These are phyloP conservation scores for Hylia prasina DNA, from an alignment of 2,113 vertebrate genomes.

Conservation along the genomic window DNA sequence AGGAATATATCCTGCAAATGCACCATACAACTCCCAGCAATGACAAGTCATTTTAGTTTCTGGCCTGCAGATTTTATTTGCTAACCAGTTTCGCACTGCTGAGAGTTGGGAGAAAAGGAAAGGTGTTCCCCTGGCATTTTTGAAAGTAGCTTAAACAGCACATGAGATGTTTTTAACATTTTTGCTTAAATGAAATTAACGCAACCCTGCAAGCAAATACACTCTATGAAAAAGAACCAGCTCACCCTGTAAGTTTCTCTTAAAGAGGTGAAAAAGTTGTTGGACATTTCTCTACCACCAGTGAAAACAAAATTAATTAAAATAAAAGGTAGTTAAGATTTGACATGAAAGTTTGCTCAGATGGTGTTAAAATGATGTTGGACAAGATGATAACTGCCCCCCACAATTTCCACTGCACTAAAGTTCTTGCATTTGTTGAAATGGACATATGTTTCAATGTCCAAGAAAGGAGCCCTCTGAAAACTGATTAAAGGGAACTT, in stretches of 20 bases:
- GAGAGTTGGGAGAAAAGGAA: background rate
- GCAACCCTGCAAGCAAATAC: background rate
- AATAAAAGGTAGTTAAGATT: background rate
- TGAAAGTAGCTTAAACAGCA: background rate
- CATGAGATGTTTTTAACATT: background rate
- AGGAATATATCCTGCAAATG: background rate
- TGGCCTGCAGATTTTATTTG: constrained; percentile 23
- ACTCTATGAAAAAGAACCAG: background rate
- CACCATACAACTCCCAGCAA: background rate
- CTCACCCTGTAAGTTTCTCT: background rate
- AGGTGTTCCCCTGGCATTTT: constrained; percentile 1
- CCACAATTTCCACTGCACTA: background rate
- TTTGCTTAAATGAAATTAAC: background rate
- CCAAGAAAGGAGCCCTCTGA: background rate
- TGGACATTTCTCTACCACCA: background rate
- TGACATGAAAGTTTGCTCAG: background rate
- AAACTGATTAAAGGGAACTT: background rate
- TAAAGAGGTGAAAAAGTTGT: background rate
- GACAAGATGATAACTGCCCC: background rate
- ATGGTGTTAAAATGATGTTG: background rate
- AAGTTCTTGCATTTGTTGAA: background rate
- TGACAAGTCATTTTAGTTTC: background rate
- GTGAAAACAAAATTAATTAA: background rate
- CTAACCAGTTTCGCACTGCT: background rate
- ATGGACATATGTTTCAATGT: background rate